Base-by-base conservation (phyloP, 2,888 invertebrate genomes). In the Cantharis lateralis region DNA sequence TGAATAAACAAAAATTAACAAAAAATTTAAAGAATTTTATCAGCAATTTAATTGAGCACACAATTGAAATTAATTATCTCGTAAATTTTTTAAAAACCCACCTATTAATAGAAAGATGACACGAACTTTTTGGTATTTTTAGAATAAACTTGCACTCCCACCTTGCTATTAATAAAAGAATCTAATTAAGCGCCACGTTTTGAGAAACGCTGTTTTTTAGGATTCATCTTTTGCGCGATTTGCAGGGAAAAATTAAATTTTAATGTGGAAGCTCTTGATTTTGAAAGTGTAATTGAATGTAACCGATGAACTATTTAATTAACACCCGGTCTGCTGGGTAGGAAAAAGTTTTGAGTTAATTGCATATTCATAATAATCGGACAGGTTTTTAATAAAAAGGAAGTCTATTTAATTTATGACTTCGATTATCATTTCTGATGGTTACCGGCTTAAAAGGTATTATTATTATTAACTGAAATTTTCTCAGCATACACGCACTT, bases 341-440 rank as follows among this genome's bases (percentile, higher is more conserved):
- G 62, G 15, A 62, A 26, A 28, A 73, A 73, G 73, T 63, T 69
- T 64, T 69, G 64, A 74, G 16, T 74, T 74, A 74, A 74, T 74
- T 74, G 64, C 74, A 66, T 69, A 73, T 74, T 70, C 70, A 74
- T 70, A 74, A 70, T 74, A 74, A 74, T 74, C 70, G 63, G 62
- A 61, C 74, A 74, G 74, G 70, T 70, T 64, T 61, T 62, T 24
- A 74, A 74, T 69, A 74, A 74, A 74, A 72, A 70, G 20, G 62
- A 69, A 16, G n/a, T 16, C n/a, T 28, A 70, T 48, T 48, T 74
- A 63, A 74, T 74, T 74, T 74, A 74, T 70, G 70, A 48, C 70
- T 26, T 61, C 74, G 63, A 74, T 74, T 69, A 74, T 74, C 70
- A 20, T 70, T 74, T 70, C 20, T 64, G 74, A 74, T 70, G 63